Base-by-base conservation (phyloP, 2,797 vertebrate genomes). In the Dicrostonyx torquatus region DNA sequence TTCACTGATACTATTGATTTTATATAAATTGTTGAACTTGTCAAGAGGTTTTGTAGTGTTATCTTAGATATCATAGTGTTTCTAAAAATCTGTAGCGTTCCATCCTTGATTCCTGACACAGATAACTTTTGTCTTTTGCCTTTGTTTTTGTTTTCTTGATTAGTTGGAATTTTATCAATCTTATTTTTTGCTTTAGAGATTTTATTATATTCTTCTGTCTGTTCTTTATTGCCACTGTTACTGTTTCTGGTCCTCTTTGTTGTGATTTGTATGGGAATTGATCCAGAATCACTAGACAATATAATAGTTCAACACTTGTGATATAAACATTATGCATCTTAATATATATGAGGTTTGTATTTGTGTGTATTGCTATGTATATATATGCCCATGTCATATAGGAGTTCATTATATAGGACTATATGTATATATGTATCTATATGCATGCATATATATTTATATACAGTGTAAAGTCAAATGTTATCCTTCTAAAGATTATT, bases 181-280 rank as follows among this genome's bases (percentile, higher is more conserved):
- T 55, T 40, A 2, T 73, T 72, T 5, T 53, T 78, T 82, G n/a
- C 22, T 68, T 84, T 68, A 22, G 64, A 68, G 4, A 68, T 37
- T 50, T 85, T 15, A 73, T 90, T 86, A 78, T 31, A 20, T 20
- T 64, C 17, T 48, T 68, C 24, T 68, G 62, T 22, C n/a, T 68
- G 20, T 50, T 53, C 34, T 62, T 88, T 73, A 31, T 86, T 94
- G n/a, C 22, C n/a, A 53, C 62, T 34, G 9, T 89, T 94, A 48
- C 60, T 48, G 24, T 37, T 90, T 45, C 45, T 66, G 22, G 15
- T 79, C 18, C 43, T 15, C 29, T 50, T 85, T n/a, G n/a, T 14
- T 0, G 5, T 50, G 62, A 15, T 68, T 68, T 48, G 4, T n/a
- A 9, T 50, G 83, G 68, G 68, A 85, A 85, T 6, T 50, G 31